These are phyloP conservation scores for Holacanthella duospinosa DNA, from an alignment of 2,888 invertebrate genomes.

Conservation along the genomic window DNA sequence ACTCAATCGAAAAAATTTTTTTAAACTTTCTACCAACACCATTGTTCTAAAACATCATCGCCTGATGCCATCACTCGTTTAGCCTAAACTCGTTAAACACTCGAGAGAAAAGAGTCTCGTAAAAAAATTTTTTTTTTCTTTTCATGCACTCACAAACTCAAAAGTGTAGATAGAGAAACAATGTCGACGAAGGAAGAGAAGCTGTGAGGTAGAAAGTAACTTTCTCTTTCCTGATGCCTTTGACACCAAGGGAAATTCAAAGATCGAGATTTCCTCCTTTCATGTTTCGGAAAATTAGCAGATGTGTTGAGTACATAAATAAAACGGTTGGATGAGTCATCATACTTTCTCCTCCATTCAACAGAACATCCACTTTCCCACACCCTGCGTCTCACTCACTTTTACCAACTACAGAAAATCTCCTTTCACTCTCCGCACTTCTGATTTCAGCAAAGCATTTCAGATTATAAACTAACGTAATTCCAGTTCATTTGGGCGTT, in stretches of 20 bases:
- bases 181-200: background rate
- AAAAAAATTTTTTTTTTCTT: too few species aligned
- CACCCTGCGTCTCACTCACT: background rate
- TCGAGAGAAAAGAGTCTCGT: too few species aligned
- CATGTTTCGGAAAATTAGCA: background rate
- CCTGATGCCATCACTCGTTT: too few species aligned
- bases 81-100: too few species aligned
- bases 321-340: background rate
- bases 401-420: background rate
- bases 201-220: background rate
- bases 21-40: too few species aligned
- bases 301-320: conserved; percentile 5
- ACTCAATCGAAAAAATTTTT: background rate
- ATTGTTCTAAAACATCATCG: too few species aligned
- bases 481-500: conserved; percentile 3
- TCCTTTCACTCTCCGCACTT: background rate
- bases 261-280: background rate
- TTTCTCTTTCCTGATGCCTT: background rate
- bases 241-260: background rate
- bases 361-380: background rate
- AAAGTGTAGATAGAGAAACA: too few species aligned
- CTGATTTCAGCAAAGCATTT: background rate
- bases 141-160: too few species aligned
- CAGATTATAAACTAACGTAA: background rate
- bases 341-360: background rate